Percentiles rank a stretch among this genome's conserved stretches.
phyloP scores from a whole-genome alignment of 92 coral and sea anemone species.

The Bergia puertoricense region DNA sequence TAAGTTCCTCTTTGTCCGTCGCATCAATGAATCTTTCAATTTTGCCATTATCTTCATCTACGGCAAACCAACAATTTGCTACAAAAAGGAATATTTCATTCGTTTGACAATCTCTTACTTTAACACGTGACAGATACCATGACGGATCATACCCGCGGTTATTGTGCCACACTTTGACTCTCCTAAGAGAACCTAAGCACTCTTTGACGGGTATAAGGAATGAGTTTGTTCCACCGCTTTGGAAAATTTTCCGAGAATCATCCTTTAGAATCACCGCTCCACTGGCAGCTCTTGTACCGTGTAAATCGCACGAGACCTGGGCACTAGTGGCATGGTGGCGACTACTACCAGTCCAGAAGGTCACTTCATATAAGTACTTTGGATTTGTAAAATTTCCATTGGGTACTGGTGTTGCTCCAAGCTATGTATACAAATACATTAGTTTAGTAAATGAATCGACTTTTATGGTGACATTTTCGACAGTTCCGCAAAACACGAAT shows the following conservation, averaged over 20 bases:
- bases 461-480: no score
- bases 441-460: neutral
- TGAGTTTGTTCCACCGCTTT: conserved; percentile 64
- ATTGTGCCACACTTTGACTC: conserved; percentile 72
- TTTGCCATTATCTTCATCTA: conserved; percentile 68
- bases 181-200: conserved; percentile 57
- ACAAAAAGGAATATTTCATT: conserved; percentile 60
- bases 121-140: conserved; percentile 61
- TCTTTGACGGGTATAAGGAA: conserved; percentile 56
- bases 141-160: conserved; percentile 59
- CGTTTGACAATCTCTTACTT: conserved; percentile 61
- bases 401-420: conserved; percentile 46
- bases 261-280: conserved; percentile 56
- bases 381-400: conserved; percentile 31
- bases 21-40: conserved; percentile 48
- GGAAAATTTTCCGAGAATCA: conserved; percentile 47
- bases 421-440: neutral
- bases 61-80: conserved; percentile 68
- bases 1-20: conserved; percentile 56
- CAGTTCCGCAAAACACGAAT: no score
- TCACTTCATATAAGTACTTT: conserved; percentile 60
- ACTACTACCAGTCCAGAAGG: conserved; percentile 68
- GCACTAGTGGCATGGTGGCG: conserved; percentile 64
- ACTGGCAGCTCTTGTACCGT: conserved; percentile 47
- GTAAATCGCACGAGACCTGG: conserved; percentile 63